These are phyloP conservation scores for Peucedramus taeniatus DNA, from an alignment of 2,113 vertebrate species.

Conservation along the genomic window DNA sequence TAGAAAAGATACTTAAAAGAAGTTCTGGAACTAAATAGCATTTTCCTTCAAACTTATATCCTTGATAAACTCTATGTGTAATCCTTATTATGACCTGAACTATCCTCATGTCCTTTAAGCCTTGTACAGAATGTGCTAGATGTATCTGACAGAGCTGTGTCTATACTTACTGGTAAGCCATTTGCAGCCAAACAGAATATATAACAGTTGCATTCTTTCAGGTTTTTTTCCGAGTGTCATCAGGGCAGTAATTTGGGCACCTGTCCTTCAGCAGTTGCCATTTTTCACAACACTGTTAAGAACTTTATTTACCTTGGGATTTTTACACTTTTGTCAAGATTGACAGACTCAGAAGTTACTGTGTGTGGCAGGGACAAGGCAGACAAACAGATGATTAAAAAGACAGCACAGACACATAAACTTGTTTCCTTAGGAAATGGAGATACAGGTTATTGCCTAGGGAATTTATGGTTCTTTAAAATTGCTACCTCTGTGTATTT, in stretches of 20 bases:
- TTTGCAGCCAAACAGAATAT: not conserved
- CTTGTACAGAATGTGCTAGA: not conserved
- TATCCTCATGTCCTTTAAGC: not conserved
- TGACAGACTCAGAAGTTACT: not conserved
- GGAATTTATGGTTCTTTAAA: constrained; percentile 13
- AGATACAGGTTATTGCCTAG: not conserved
- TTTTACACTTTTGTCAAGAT: not conserved
- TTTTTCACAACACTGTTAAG: not conserved
- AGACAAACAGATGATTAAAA: constrained; percentile 31
- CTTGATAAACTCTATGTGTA: not conserved
- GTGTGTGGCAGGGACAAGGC: not conserved
- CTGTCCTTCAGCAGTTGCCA: not conserved
- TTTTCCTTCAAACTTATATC: not conserved
- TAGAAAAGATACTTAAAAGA: not conserved
- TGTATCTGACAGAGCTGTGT: not conserved
- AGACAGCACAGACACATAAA: constrained; percentile 38
- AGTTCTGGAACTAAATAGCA: not conserved
- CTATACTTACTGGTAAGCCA: not conserved
- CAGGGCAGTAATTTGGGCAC: not conserved
- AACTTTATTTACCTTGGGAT: not conserved
- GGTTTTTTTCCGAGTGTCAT: not conserved
- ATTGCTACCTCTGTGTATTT: constrained; percentile 5
- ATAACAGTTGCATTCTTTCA: not conserved
- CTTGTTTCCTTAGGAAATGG: constrained; percentile 38
- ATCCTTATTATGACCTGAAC: not conserved